Evolutionary conservation across 2,113 vertebrate species (phyloP).

Genomic region (Ctenodactylus gundi): DNA sequence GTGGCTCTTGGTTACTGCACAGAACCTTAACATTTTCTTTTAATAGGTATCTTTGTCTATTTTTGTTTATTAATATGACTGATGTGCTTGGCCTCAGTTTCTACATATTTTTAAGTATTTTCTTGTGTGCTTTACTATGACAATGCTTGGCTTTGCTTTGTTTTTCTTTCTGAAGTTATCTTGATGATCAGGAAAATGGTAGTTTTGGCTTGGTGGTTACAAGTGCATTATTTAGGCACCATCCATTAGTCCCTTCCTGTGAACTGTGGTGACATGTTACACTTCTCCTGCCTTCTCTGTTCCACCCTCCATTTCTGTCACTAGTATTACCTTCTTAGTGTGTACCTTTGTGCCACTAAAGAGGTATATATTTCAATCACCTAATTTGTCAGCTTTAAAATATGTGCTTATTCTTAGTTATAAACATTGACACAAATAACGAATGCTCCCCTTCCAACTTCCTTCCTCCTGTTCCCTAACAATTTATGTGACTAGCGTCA

Average conservation of each 20-base stretch:
- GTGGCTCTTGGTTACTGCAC: background rate
- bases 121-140: background rate
- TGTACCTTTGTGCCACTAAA: background rate
- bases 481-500: background rate
- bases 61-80: background rate
- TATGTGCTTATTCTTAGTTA: background rate
- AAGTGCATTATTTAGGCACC: background rate
- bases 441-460: background rate
- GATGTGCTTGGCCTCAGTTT: background rate
- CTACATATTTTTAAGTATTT: background rate
- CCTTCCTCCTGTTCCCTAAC: background rate
- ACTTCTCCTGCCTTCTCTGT: background rate
- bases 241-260: background rate
- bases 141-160: background rate
- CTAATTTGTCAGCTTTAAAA: background rate
- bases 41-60: background rate
- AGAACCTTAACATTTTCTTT: background rate
- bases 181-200: background rate
- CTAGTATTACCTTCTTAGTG: background rate
- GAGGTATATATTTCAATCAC: background rate
- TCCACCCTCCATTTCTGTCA: background rate
- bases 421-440: background rate
- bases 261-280: background rate
- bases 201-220: conserved; percentile 2
- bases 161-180: background rate